Conservation (phyloP, 2,113 vertebrate species). For the Tachysurus fulvidraco region DNA sequence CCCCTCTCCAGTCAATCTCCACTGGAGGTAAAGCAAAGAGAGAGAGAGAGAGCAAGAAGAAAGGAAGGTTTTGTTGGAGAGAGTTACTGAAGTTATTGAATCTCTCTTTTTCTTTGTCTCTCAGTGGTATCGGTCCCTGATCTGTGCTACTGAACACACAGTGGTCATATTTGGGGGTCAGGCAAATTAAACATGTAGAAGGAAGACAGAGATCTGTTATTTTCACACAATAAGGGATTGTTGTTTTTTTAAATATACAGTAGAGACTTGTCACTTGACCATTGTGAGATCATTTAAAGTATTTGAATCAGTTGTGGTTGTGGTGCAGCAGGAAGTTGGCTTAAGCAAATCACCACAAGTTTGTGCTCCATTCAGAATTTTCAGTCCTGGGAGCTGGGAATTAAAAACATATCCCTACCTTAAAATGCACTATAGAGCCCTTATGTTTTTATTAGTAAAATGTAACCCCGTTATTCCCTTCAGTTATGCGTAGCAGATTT, state of each 20-base stretch:
- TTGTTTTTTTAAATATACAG: conserved; percentile 13
- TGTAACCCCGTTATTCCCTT: background rate
- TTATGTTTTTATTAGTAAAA: background rate
- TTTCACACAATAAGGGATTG: conserved; percentile 27
- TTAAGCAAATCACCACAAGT: conserved; percentile 6
- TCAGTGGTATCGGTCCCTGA: conserved; percentile 46
- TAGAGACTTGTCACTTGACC: conserved; percentile 3
- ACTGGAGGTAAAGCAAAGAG: conserved; percentile 39
- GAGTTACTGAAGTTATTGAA: conserved; percentile 46
- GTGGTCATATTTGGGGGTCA: conserved; percentile 46
- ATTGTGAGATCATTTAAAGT: conserved; percentile 1
- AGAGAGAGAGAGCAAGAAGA: conserved; percentile 33
- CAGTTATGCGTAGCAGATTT: background rate
- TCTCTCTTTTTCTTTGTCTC: conserved; percentile 45
- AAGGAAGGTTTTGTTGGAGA: conserved; percentile 47
- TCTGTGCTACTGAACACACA: conserved; percentile 48
- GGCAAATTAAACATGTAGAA: conserved; percentile 44
- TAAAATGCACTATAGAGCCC: background rate
- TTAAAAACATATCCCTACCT: background rate
- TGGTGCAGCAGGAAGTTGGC: conserved; percentile 10
- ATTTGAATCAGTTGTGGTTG: conserved; percentile 16
- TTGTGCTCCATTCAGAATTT: conserved; percentile 8
- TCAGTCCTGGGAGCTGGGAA: background rate
- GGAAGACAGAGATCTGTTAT: conserved; percentile 29
- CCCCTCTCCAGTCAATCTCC: conserved; percentile 41